Conservation (phyloP, 2,113 vertebrate species). For the Tyto alba region DNA sequence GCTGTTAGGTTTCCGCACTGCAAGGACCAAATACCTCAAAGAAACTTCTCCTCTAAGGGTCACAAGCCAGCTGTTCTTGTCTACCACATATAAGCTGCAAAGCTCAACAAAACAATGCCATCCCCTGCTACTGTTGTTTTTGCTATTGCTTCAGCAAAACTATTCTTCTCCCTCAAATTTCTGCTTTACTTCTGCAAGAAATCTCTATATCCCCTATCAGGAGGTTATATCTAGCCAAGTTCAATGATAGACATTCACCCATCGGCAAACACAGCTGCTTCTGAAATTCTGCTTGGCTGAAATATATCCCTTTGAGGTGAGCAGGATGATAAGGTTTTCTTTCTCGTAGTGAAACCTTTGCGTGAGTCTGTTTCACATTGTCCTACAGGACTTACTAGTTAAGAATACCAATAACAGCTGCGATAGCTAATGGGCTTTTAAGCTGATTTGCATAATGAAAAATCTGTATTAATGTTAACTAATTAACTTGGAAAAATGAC, state of each 20-base stretch:
- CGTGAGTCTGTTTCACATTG: background rate
- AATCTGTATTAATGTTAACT: background rate
- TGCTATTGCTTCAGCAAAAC: background rate
- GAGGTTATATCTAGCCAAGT: background rate
- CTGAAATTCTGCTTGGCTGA: background rate
- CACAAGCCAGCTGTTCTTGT: background rate
- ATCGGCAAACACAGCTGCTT: background rate
- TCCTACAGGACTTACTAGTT: background rate
- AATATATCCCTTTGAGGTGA: background rate
- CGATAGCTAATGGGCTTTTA: background rate
- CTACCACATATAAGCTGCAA: background rate
- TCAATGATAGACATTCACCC: background rate
- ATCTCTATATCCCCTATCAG: background rate
- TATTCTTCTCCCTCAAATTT: background rate
- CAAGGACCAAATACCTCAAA: background rate
- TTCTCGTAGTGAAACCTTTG: background rate
- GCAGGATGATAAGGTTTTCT: background rate
- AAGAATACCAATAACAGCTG: background rate
- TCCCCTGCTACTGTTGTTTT: background rate
- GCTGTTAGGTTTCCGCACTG: background rate
- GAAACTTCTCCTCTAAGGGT: background rate
- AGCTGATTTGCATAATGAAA: background rate
- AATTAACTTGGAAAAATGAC: background rate
- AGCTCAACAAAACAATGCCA: background rate
- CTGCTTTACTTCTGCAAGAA: background rate